These are phyloP conservation scores for Nylanderia fulva DNA, from an alignment of 1,140 invertebrate species.

Conservation along the genomic window DNA sequence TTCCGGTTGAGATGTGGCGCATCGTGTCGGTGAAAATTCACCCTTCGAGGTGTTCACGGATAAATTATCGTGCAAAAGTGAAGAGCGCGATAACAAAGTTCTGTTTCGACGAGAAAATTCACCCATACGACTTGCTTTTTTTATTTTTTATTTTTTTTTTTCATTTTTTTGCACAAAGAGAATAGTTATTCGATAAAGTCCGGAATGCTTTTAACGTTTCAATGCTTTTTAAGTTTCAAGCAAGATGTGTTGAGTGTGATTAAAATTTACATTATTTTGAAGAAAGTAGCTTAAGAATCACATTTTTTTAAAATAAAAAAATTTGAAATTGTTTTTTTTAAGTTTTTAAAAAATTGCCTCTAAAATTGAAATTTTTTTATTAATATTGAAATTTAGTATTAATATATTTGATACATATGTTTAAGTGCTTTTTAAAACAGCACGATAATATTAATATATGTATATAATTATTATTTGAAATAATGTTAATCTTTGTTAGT, in stretches of 20 bases:
- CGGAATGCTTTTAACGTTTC: neutral
- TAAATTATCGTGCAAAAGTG: conserved; percentile 65
- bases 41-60: conserved; percentile 53
- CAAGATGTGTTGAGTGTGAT: neutral
- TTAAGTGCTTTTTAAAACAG: neutral
- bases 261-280: conserved; percentile 11
- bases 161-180: neutral
- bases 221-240: neutral
- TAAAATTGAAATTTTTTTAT: neutral
- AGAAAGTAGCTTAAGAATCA: neutral
- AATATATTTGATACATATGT: no score
- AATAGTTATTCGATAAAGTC: neutral
- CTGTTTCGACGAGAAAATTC: conserved; percentile 63
- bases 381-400: neutral
- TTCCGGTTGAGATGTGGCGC: conserved; percentile 66
- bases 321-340: neutral
- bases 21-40: conserved; percentile 53
- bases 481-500: conserved; percentile 37
- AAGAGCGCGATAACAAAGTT: conserved; percentile 63
- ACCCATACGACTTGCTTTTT: neutral
- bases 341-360: neutral
- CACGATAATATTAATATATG: neutral
- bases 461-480: conserved; percentile 2
- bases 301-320: no score
- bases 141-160: neutral